Evolutionary conservation across 1,140 invertebrate genomes (phyloP).

Genomic region (Trichoplusia ni): DNA sequence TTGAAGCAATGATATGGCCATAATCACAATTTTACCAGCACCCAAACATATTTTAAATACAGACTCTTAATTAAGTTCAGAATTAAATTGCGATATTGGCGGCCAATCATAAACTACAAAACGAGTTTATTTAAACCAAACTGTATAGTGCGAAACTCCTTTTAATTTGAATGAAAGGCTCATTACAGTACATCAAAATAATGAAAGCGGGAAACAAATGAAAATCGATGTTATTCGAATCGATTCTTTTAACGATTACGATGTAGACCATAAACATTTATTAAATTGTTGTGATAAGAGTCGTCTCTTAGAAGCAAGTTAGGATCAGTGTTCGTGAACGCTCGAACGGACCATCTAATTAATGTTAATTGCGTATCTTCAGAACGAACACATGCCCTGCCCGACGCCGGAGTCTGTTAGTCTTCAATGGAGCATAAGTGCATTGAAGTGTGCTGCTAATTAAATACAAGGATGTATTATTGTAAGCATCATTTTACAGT

Average conservation of each 20-base stretch:
- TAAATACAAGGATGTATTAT: background rate
- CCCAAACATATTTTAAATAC: no score
- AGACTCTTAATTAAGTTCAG: no score
- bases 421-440: slow-evolving; percentile 7
- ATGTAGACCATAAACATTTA: slow-evolving; percentile 9
- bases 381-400: slow-evolving; percentile 34
- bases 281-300: background rate
- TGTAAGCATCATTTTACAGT: no score
- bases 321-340: slow-evolving; percentile 26
- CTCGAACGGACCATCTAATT: slow-evolving; percentile 40
- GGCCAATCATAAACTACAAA: no score
- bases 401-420: slow-evolving; percentile 2
- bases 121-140: no score
- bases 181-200: no score
- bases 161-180: no score
- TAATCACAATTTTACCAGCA: no score
- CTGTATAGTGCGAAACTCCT: no score
- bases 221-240: no score
- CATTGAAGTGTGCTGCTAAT: slow-evolving; percentile 23
- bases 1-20: no score
- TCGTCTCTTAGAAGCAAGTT: background rate
- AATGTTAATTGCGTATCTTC: slow-evolving; percentile 46
- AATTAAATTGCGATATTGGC: no score
- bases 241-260: background rate
- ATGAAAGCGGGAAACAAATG: background rate